These are phyloP conservation scores for Heliocidaris tuberculata DNA, from an alignment of 35 echinoderm and acorn worm species.

Conservation along the genomic window DNA sequence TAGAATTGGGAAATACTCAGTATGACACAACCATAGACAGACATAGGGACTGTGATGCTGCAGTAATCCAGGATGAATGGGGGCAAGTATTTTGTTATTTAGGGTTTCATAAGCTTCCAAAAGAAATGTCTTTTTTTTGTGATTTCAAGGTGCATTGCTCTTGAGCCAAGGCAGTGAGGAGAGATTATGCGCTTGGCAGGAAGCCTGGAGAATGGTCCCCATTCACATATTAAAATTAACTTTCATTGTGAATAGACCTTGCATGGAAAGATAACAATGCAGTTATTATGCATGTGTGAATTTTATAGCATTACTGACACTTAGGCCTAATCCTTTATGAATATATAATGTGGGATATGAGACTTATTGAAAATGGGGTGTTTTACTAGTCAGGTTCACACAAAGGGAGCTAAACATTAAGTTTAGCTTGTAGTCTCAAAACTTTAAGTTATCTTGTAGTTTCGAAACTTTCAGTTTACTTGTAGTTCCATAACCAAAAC, in stretches of 20 bases:
- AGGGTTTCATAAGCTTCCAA: not conserved
- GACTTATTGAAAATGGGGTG: not conserved
- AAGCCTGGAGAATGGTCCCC: not conserved
- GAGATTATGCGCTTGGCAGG: not conserved
- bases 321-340: not conserved
- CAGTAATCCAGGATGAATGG: no score
- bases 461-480: no score
- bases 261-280: not conserved
- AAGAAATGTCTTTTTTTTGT: not conserved
- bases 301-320: not conserved
- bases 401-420: no score
- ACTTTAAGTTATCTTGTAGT: no score
- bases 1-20: no score
- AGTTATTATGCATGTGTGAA: not conserved
- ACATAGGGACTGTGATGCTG: no score
- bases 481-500: no score
- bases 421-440: no score
- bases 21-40: no score
- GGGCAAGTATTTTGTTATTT: no score
- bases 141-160: slow-evolving; percentile 1
- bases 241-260: not conserved
- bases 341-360: not conserved
- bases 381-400: no score
- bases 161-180: not conserved
- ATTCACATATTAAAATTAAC: not conserved